Conservation (phyloP, 2,797 vertebrate species). For the Cirrhinus molitorella region DNA sequence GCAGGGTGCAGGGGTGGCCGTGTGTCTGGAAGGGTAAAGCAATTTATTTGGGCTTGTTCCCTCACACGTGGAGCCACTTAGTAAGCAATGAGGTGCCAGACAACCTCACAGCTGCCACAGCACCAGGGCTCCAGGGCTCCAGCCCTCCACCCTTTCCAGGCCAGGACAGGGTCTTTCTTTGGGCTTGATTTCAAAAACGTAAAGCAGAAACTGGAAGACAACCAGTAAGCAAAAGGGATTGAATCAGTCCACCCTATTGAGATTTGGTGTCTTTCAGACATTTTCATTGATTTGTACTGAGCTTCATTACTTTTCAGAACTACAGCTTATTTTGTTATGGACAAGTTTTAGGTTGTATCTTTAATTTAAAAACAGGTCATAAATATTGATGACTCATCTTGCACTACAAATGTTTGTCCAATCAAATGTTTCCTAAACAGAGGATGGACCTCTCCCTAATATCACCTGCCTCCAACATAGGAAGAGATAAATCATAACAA, state of each 20-base stretch:
- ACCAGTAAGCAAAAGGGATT: background rate
- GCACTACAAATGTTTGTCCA: background rate
- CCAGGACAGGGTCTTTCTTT: background rate
- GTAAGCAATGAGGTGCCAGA: conserved; percentile 79
- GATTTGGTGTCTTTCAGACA: background rate
- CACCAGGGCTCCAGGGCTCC: conserved; percentile 61
- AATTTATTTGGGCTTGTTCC: conserved; percentile 73
- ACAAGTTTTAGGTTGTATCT: too few species aligned
- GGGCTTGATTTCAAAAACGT: conserved; percentile 23
- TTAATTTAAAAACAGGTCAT: background rate
- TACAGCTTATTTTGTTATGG: too few species aligned
- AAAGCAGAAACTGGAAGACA: conserved; percentile 28
- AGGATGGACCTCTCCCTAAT: background rate
- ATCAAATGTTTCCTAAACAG: background rate
- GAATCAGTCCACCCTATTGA: background rate
- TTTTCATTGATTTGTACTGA: background rate
- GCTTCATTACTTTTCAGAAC: background rate
- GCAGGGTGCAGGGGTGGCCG: conserved; percentile 61
- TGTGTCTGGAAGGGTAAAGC: conserved; percentile 55
- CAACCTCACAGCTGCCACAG: conserved; percentile 73
- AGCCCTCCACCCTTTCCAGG: conserved; percentile 18
- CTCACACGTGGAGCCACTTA: conserved; percentile 81
- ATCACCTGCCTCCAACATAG: background rate
- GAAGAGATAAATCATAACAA: background rate
- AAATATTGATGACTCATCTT: background rate